These are phyloP conservation scores for Lomographa bimaculata DNA, from an alignment of 2,888 invertebrate species.

Conservation along the genomic window DNA sequence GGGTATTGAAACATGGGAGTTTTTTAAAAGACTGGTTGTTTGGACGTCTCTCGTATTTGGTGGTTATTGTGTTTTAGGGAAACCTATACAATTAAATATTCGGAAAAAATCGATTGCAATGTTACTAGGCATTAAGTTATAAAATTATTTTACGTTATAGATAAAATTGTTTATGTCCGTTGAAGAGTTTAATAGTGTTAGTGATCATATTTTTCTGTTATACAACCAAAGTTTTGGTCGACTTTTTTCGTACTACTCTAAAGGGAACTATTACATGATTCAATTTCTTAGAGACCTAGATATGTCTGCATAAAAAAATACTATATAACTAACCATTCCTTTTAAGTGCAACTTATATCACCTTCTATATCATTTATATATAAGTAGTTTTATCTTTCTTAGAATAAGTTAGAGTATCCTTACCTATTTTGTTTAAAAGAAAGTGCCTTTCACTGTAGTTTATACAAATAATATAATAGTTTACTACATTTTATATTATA, in stretches of 20 bases:
- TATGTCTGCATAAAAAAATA: slow-evolving; percentile 2
- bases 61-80: no score
- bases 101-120: no score
- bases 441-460: slow-evolving; percentile 54
- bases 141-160: slow-evolving; percentile 65
- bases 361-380: slow-evolving; percentile 16
- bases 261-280: slow-evolving; percentile 13
- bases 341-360: slow-evolving; percentile 11
- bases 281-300: slow-evolving; percentile 7
- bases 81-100: slow-evolving; percentile 14
- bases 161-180: slow-evolving; percentile 75
- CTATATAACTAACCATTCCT: slow-evolving; percentile 30
- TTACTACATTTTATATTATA: slow-evolving; percentile 18
- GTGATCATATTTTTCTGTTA: slow-evolving; percentile 59
- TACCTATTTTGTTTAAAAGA: slow-evolving; percentile 38
- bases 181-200: slow-evolving; percentile 55
- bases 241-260: slow-evolving; percentile 7
- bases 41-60: no score
- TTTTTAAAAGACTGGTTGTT: slow-evolving; percentile 29
- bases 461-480: slow-evolving; percentile 23
- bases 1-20: neutral
- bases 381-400: slow-evolving; percentile 22
- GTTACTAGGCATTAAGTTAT: slow-evolving; percentile 48
- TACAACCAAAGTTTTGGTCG: slow-evolving; percentile 61
- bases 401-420: slow-evolving; percentile 24